phyloP scores from a whole-genome alignment of 2,797 vertebrate species.

The Neosilurus hyrtlii region DNA sequence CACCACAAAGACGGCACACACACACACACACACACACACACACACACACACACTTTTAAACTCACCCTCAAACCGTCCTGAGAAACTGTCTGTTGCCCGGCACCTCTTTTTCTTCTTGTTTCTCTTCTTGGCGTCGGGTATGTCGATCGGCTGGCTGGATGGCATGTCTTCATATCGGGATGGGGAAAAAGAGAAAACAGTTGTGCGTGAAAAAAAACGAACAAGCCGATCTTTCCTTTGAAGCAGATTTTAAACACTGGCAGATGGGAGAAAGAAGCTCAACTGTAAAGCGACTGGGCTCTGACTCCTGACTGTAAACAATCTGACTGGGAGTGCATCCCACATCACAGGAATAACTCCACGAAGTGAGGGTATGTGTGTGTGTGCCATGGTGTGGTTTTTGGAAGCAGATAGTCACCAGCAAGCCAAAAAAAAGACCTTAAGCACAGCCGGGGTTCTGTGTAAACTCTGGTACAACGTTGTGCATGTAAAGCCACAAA shows the following conservation, averaged over 20 bases:
- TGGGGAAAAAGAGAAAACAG: not conserved
- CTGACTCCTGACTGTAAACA: slow-evolving; percentile 21
- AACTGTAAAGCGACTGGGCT: not conserved
- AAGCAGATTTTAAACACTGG: not conserved
- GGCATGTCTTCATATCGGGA: slow-evolving; percentile 80
- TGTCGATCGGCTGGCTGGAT: slow-evolving; percentile 93
- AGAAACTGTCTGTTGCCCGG: slow-evolving; percentile 96
- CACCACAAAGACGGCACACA: too few species aligned
- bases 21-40: not conserved
- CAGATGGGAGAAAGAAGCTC: not conserved
- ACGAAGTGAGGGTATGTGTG: not conserved
- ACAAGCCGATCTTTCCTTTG: slow-evolving; percentile 1
- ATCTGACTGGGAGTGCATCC: not conserved
- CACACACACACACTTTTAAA: not conserved
- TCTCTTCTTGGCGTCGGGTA: slow-evolving; percentile 94
- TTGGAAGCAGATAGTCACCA: not conserved
- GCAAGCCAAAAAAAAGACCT: not conserved
- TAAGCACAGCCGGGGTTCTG: not conserved
- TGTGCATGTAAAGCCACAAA: not conserved
- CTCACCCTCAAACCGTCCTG: slow-evolving; percentile 92
- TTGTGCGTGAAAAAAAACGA: not conserved
- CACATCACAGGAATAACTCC: slow-evolving; percentile 27
- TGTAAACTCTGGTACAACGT: not conserved
- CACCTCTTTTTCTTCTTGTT: slow-evolving; percentile 98
- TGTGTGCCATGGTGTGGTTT: slow-evolving; percentile 1